Evolutionary conservation across 2,113 vertebrate genomes (phyloP).

Genomic region (Conger conger): DNA sequence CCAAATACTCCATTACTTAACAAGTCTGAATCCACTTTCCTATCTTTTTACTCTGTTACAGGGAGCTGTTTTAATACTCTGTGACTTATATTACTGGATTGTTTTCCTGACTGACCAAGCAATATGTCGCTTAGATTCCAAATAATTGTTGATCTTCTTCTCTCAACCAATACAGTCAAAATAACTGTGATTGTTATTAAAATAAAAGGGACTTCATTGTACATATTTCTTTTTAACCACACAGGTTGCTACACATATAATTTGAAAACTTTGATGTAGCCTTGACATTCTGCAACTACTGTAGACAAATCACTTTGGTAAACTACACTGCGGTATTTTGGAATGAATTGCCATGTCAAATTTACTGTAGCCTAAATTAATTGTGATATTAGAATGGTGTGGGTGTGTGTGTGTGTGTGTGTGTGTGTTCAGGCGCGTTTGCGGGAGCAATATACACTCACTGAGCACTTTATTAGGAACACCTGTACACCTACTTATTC

Average conservation of each 20-base stretch:
- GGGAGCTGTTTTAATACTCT: not conserved
- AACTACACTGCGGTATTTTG: not conserved
- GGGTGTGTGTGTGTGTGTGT: no score
- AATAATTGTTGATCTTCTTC: not conserved
- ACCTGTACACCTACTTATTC: no score
- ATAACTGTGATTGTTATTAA: not conserved
- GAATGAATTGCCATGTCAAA: not conserved
- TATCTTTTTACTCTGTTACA: not conserved
- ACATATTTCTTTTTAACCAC: not conserved
- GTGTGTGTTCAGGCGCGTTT: not conserved
- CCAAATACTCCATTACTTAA: not conserved
- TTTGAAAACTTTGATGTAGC: not conserved
- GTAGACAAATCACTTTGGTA: not conserved
- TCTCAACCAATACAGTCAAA: not conserved
- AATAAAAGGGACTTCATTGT: not conserved
- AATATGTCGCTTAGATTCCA: not conserved
- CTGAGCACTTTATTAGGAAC: no score
- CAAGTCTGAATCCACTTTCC: not conserved
- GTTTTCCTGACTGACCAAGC: not conserved
- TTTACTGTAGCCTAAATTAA: not conserved
- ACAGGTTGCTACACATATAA: not conserved
- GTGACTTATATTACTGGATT: not conserved
- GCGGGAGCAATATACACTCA: no score
- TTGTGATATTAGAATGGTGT: not conserved
- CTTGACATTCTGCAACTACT: not conserved